phyloP scores from a whole-genome alignment of 2,888 invertebrate species.

The Andrena hattorfiana region DNA sequence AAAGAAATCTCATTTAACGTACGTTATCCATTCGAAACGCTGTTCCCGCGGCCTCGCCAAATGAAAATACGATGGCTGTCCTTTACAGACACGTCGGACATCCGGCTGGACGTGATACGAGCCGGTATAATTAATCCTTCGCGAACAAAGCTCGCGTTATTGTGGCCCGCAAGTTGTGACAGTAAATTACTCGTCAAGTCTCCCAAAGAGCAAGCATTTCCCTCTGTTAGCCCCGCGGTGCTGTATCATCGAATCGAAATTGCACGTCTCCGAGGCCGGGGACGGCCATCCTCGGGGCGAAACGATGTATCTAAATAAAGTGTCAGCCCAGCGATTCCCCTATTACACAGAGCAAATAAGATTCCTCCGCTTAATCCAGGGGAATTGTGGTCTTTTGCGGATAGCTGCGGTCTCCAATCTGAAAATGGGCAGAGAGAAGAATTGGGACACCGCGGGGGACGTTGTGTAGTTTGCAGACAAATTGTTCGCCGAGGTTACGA shows the following conservation, averaged over 20 bases:
- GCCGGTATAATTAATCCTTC: conserved; percentile 63
- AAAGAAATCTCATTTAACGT: conserved; percentile 14
- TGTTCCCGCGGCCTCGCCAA: conserved; percentile 42
- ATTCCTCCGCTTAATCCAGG: conserved; percentile 1
- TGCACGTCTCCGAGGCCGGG: conserved; percentile 16
- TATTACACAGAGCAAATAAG: conserved; percentile 23
- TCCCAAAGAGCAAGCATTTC: conserved; percentile 52
- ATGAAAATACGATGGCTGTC: conserved; percentile 69
- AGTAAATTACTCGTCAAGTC: conserved; percentile 67
- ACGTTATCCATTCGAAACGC: background rate
- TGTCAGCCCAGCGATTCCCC: conserved; percentile 12
- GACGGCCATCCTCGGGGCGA: background rate
- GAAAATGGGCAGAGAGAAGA: background rate
- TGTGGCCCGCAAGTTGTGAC: conserved; percentile 59
- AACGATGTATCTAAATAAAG: conserved; percentile 38
- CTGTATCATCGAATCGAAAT: conserved; percentile 29
- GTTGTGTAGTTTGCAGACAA: background rate
- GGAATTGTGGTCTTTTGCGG: background rate
- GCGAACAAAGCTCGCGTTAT: conserved; percentile 54
- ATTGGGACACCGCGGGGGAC: background rate
- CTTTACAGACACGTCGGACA: conserved; percentile 61
- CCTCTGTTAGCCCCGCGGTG: background rate
- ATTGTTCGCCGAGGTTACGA: background rate
- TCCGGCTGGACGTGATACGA: conserved; percentile 53
- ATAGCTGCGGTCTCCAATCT: background rate